Percentiles rank a stretch among this genome's conserved stretches.
Conservation (phyloP, 2,888 invertebrate genomes). For the Noctua fimbriata region DNA sequence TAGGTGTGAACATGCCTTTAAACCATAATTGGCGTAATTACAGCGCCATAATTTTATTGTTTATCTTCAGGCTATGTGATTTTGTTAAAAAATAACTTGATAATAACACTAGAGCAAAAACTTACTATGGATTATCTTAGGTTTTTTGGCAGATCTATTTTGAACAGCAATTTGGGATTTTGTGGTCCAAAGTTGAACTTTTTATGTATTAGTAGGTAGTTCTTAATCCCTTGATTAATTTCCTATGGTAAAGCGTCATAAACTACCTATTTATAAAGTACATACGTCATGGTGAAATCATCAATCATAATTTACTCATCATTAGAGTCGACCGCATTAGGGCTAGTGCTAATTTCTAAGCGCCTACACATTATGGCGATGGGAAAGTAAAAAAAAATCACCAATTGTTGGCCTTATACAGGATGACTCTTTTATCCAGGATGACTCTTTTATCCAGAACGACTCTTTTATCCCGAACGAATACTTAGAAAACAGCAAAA, state of each 20-base stretch:
- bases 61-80: slow-evolving; percentile 4
- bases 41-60: slow-evolving; percentile 12
- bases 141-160: slow-evolving; percentile 9
- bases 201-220: background rate
- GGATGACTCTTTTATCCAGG: too few relatives aligned
- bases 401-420: background rate
- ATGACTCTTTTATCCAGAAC: too few relatives aligned
- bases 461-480: too few relatives aligned
- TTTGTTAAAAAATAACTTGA: slow-evolving; percentile 8
- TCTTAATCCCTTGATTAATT: background rate
- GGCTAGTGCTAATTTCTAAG: background rate
- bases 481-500: background rate
- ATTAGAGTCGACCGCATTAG: background rate
- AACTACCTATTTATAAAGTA: background rate
- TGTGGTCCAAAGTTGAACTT: background rate
- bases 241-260: background rate
- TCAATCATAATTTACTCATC: background rate
- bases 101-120: slow-evolving; percentile 28
- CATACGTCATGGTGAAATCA: background rate
- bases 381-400: background rate
- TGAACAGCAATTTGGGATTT: background rate
- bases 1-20: slow-evolving; percentile 40
- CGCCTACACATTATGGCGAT: background rate
- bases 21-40: slow-evolving; percentile 39
- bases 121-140: background rate